phyloP scores from a whole-genome alignment of 2,888 invertebrate genomes.

The Pseudococcus longispinus region DNA sequence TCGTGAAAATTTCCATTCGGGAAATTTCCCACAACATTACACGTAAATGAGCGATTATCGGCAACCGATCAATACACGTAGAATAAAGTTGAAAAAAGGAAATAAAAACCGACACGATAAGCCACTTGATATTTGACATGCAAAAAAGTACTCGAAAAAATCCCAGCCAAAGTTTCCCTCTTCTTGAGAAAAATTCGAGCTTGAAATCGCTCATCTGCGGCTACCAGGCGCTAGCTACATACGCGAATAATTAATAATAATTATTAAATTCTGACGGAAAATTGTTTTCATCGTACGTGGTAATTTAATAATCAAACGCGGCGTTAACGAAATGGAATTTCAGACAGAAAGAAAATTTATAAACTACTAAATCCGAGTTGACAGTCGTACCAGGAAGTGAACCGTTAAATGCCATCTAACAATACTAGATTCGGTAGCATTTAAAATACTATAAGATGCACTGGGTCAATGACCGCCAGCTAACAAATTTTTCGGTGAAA shows the following conservation, averaged over 20 bases:
- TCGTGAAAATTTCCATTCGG: not conserved
- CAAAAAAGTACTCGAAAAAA: not conserved
- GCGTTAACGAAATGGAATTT: not conserved
- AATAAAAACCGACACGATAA: not conserved
- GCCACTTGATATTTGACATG: not conserved
- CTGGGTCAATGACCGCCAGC: slow-evolving; percentile 20
- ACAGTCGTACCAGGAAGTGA: slow-evolving; percentile 50
- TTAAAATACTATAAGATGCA: not conserved
- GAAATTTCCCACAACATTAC: not conserved
- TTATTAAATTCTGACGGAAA: not conserved
- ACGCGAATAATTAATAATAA: not conserved
- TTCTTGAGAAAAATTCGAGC: not conserved
- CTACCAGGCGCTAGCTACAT: not conserved
- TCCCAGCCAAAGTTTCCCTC: not conserved
- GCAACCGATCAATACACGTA: not conserved
- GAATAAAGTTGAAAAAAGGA: not conserved
- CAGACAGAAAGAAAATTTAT: slow-evolving; percentile 45
- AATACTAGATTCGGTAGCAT: slow-evolving; percentile 27
- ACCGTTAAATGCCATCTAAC: slow-evolving; percentile 39
- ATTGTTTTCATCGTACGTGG: slow-evolving; percentile 22
- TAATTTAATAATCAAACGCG: slow-evolving; percentile 2
- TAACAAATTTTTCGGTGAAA: slow-evolving; percentile 35
- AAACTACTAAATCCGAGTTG: slow-evolving; percentile 49
- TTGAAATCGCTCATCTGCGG: not conserved
- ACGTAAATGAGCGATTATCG: not conserved